Evolutionary conservation across 2,888 invertebrate genomes (phyloP), one percentile per base, ranked within the genome.

Genomic region (Pinctada fucata): DNA sequence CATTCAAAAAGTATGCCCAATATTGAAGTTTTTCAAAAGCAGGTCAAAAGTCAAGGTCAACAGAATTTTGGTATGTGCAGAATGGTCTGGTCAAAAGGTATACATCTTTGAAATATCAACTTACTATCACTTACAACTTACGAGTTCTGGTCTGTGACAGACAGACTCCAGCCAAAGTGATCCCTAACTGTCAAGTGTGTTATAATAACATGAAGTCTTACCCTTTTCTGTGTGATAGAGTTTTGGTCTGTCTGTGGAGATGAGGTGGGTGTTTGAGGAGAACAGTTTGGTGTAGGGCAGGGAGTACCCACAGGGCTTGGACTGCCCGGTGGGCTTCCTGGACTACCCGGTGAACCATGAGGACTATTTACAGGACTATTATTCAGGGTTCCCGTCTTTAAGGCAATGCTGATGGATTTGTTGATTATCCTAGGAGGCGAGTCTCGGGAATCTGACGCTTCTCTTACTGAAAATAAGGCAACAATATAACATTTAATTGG

Each of bases 401-500:
- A 89, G 83, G 86, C 90, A 78, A 89, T 90, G 72, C 87, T 88
- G 72, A 86, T 81, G 45, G 84, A 82, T 76, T 87, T 89, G 78
- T 85, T 82, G 72, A 88, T 72, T 65, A 89, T 82, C 65, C 88
- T 78, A 65, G 88, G 85, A 47, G 90, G 86, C 48, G 86, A 83
- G n/a, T 90, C 90, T 77, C 87, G 84, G 69, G 86, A 68, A 31
- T 90, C 89, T 47, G 77, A 47, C 63, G 85, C 87, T 52, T 89
- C 89, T 85, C 88, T 89, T 58, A 84, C 89, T 88, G 82, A 16
- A 84, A 81, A 47, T 45, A 16, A 70, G 72, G 63, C 47, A 69
- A 16, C 75, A 68, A 76, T 52, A 58, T 13, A 78, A 68, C 52
- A 31, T 45, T 4, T 2, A 8, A 50, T 69, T n/a, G 45, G 31